Evolutionary conservation across 2,888 invertebrate genomes (phyloP), one percentile per base, ranked within the genome.

Genomic region (Philhelius pedissequus): DNA sequence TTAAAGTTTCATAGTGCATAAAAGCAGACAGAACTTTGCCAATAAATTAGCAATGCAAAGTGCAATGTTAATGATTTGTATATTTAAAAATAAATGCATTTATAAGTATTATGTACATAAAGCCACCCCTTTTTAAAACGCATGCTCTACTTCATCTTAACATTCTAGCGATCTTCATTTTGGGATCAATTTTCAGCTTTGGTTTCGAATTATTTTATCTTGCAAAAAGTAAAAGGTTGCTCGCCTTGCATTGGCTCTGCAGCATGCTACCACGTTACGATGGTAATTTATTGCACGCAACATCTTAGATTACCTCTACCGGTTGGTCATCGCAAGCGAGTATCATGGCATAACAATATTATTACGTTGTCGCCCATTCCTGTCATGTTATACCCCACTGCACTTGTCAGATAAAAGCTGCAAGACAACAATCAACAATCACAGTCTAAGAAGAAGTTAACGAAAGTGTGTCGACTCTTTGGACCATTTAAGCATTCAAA

Each of bases 201-300:
- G 71, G 78, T 74, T 56, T 82, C 56, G 30, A 18, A 56, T 77
- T 45, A n/a, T 27, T 25, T 40, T 60, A 1, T 32, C 8, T 32
- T 40, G 22, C 22, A 48, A 22, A 82, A 77, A 83, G 83, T 83
- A 83, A 79, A 66, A 83, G 83, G 83, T 50, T 48, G 83, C 27
- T 83, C 22, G 74, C 83, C 83, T 83, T 83, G 83, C 56, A 13
- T n/a, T 32, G 6, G 83, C 56, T 8, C 22, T 32, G 6, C 58
- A 0, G 13, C 2, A n/a, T 27, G 60, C 40, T 58, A 20, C 13
- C 40, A 35, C 69, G 62, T 74, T 50, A 69, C 64, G 62, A 38
- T 76, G 69, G 43, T 66, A 73, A 77, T 64, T 70, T 70, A 35
- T 75, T 27, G 43, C 74, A 64, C 74, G 64, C 62, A 83, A 64